phyloP scores from a whole-genome alignment of 1,140 invertebrate species.

The Mamestra configurata region DNA sequence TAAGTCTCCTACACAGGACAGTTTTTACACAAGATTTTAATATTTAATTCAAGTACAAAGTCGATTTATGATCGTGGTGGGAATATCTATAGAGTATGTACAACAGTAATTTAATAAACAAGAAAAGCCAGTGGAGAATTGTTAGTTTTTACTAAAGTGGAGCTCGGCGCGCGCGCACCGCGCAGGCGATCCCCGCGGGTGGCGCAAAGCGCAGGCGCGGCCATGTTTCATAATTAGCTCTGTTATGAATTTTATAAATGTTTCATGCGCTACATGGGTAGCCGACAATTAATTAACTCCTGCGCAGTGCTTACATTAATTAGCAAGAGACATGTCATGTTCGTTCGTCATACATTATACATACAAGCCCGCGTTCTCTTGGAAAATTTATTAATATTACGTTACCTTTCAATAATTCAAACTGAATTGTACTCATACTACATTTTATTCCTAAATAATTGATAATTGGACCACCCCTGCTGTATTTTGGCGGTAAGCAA shows the following conservation, averaged over 20 bases:
- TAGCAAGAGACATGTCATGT: slow-evolving; percentile 75
- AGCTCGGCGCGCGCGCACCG: slow-evolving; percentile 58
- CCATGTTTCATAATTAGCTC: slow-evolving; percentile 82
- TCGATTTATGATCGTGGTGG: slow-evolving; percentile 71
- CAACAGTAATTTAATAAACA: slow-evolving; percentile 58
- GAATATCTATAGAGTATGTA: slow-evolving; percentile 61
- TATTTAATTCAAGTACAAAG: slow-evolving; percentile 61
- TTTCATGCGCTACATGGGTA: slow-evolving; percentile 80
- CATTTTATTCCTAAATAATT: slow-evolving; percentile 60
- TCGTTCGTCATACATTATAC: slow-evolving; percentile 74
- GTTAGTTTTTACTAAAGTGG: slow-evolving; percentile 72
- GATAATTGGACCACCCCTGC: slow-evolving; percentile 68
- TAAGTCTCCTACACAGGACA: slow-evolving; percentile 10
- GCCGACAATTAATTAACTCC: slow-evolving; percentile 85
- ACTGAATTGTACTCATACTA: slow-evolving; percentile 46
- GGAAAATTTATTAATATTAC: slow-evolving; percentile 68
- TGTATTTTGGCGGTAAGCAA: slow-evolving; percentile 60
- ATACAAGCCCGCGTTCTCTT: slow-evolving; percentile 60
- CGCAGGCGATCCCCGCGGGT: slow-evolving; percentile 74
- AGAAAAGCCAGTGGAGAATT: slow-evolving; percentile 69
- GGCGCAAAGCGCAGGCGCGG: slow-evolving; percentile 72
- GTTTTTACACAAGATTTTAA: slow-evolving; percentile 39
- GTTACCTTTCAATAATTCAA: slow-evolving; percentile 63
- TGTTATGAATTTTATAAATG: slow-evolving; percentile 87
- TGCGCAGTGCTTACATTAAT: slow-evolving; percentile 82